Base-by-base conservation (phyloP, 2,113 vertebrate species). In the Leptosomus discolor region DNA sequence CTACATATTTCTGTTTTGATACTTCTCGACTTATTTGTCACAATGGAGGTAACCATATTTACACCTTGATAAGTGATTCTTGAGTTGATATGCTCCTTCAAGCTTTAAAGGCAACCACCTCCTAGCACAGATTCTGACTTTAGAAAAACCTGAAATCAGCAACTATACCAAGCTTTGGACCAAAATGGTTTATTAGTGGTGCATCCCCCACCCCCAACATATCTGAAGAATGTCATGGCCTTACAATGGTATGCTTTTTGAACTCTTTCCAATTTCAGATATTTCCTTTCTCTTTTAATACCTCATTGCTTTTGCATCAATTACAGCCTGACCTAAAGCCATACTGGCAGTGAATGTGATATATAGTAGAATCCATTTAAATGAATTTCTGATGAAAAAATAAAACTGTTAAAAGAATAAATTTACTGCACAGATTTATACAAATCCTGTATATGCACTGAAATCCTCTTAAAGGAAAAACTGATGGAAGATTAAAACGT, bases 371-470 rank as follows among this genome's bases (percentile, higher is more conserved):
- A 98, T 97, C 97, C 95, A 98, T 97, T 98, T 97, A 98, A 98
- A 98, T 98, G 96, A 98, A 98, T 98, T 98, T 98, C 98, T 98
- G 98, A 98, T 98, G 98, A 97, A 98, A 98, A 96, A 98, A 98
- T 98, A 98, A 98, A 98, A 98, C 96, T 98, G 98, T 96, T 98
- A 97, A 97, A 96, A 95, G 97, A 98, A 98, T 97, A 97, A 98
- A 98, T 98, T 98, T 98, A 98, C 94, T 97, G 97, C 97, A 95
- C 92, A 97, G 98, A 98, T 98, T 98, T 98, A 98, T 98, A 97
- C 98, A 98, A 98, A 98, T 98, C 98, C 97, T 74, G 51, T 97
- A 96, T 97, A 95, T 97, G 95, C 94, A 93, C 56, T 94, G 93
- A 97, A 98, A 98, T 98, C 97, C 97, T 97, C 97, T 98, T 97